Evolutionary conservation across 2,113 vertebrate species (phyloP), one percentile per base, ranked within the genome.

Genomic region (Tinamus guttatus): DNA sequence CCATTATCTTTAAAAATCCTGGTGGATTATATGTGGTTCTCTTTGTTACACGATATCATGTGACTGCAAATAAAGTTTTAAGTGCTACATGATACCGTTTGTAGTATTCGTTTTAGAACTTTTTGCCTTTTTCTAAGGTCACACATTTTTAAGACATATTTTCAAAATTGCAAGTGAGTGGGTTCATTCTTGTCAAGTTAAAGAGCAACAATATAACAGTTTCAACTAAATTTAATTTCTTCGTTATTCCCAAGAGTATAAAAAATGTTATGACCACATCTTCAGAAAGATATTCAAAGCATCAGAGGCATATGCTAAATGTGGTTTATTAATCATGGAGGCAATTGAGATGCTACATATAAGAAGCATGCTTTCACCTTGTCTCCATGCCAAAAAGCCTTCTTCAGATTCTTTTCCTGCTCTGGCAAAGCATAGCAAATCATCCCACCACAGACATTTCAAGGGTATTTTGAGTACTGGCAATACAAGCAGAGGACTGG

Each of bases 281-380:
- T 91, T 87, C 49, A 27, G 63, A 87, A 96, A 95, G 68, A 30
- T 94, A 96, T 93, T 87, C 86, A 60, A 94, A 93, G 81, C 68
- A 89, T 94, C 62, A 93, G 91, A 91, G 76, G 59, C 81, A 65
- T 77, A 94, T 54, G 76, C 95, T 95, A 97, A 97, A 94, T 80
- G 77, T 95, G 83, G 83, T 91, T 95, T 94, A 87, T 94, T 96
- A 97, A 92, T 96, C 76, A 95, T 93, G 79, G 58, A 63, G 81
- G 65, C 93, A 96, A 95, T 85, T 91, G 83, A 40, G 9, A 93
- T 64, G 67, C 75, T 86, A 34, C 68, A 28, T 93, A 67, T 60
- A 85, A 93, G 76, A 84, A 69, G 65, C 40, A 94, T 82, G 9
- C n/a, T 91, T 93, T 95, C 84, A 54, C 92, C 30, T 90, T 95